Percentiles rank a stretch among this genome's conserved stretches.
Conservation (phyloP, 1,140 invertebrate genomes). For the Atta colombica region DNA sequence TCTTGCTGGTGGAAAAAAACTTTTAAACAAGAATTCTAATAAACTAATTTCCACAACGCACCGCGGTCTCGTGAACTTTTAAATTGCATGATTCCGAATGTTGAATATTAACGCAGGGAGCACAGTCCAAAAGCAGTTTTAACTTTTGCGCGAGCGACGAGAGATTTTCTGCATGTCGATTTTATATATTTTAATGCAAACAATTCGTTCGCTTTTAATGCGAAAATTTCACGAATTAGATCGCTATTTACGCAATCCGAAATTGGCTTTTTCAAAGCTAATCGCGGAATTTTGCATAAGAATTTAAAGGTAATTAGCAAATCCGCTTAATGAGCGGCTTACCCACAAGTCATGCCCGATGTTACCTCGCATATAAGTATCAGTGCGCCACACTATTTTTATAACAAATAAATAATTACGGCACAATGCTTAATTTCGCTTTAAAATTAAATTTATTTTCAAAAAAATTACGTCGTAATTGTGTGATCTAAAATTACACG, state of each 20-base stretch:
- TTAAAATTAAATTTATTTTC: conserved; percentile 54
- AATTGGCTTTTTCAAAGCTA: background rate
- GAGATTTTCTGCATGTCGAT: conserved; percentile 40
- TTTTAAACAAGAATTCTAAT: conserved; percentile 36
- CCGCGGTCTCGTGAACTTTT: conserved; percentile 39
- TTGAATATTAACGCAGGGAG: conserved; percentile 55
- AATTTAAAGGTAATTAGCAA: conserved; percentile 76
- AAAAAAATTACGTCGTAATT: conserved; percentile 21
- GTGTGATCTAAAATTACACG: conserved; percentile 23
- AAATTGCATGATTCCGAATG: conserved; percentile 52
- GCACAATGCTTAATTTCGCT: conserved; percentile 22
- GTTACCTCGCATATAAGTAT: conserved; percentile 31
- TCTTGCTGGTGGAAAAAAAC: background rate
- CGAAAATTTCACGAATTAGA: conserved; percentile 41
- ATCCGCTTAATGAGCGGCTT: conserved; percentile 68
- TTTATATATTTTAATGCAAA: conserved; percentile 58
- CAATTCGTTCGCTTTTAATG: conserved; percentile 37
- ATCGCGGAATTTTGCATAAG: conserved; percentile 25
- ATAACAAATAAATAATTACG: conserved; percentile 64
- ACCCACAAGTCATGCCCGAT: background rate
- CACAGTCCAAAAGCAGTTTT: conserved; percentile 43
- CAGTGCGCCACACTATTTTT: background rate
- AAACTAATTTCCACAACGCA: conserved; percentile 44
- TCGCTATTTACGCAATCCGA: conserved; percentile 19
- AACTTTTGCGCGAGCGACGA: conserved; percentile 32